These are phyloP conservation scores for Aspidiotus rigidus DNA, from an alignment of 2,888 invertebrate species.

Conservation along the genomic window DNA sequence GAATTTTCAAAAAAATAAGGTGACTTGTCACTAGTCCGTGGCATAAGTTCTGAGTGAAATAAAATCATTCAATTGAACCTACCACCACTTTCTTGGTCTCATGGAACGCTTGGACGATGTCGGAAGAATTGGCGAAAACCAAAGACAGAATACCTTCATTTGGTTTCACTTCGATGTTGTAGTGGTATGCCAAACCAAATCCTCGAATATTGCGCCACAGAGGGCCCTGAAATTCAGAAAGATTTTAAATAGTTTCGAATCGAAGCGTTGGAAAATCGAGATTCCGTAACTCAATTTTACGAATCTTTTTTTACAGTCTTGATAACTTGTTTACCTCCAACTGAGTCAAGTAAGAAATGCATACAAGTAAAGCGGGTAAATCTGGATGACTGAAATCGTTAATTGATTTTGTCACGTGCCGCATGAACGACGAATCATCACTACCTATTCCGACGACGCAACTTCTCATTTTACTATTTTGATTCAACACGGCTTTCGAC, in stretches of 20 bases:
- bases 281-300: background rate
- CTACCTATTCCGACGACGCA: conserved; percentile 71
- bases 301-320: background rate
- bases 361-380: conserved; percentile 64
- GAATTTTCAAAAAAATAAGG: too few relatives aligned
- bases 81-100: conserved; percentile 66
- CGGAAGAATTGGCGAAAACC: conserved; percentile 64
- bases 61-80: conserved; percentile 39
- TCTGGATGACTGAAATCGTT: conserved; percentile 54
- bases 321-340: conserved; percentile 53
- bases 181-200: conserved; percentile 73
- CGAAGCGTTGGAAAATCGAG: background rate
- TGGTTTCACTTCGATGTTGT: conserved; percentile 54
- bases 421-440: conserved; percentile 66
- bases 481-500: conserved; percentile 37
- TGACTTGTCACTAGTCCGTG: too few relatives aligned
- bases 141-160: conserved; percentile 64
- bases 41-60: conserved; percentile 10
- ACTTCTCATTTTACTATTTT: conserved; percentile 45
- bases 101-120: conserved; percentile 67
- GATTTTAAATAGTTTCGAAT: background rate
- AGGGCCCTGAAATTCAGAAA: conserved; percentile 57
- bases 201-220: conserved; percentile 83
- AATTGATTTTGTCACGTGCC: conserved; percentile 59
- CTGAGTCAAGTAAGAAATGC: conserved; percentile 77